phyloP scores from a whole-genome alignment of 2,797 vertebrate species.

The Alectoris magna region DNA sequence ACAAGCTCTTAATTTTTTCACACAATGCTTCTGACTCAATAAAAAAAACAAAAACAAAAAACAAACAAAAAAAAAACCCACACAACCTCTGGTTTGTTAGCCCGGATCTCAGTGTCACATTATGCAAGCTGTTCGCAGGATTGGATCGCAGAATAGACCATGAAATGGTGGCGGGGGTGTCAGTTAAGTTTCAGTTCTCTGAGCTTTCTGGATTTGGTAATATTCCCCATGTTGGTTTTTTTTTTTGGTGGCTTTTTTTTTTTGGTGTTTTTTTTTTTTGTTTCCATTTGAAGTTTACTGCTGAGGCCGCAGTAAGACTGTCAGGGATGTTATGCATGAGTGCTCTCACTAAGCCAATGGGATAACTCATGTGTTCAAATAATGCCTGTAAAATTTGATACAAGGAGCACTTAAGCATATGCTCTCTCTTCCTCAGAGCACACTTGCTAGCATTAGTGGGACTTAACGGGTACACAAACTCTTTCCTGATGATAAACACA shows the following conservation, averaged over 20 bases:
- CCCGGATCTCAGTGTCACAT: accelerated
- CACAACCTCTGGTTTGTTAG: not conserved
- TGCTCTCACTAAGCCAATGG: not conserved
- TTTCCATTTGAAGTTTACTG: not conserved
- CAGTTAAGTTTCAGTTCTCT: not conserved
- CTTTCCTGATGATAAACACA: conserved; percentile 1
- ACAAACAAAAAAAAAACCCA: not conserved
- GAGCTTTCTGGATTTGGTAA: not conserved
- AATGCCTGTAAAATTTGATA: not conserved
- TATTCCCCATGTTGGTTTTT: not conserved
- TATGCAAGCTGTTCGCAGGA: not conserved
- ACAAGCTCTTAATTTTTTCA: not conserved
- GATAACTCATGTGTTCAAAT: not conserved
- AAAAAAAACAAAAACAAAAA: not conserved
- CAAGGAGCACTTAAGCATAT: not conserved
- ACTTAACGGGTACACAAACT: not conserved
- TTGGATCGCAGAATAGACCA: not conserved
- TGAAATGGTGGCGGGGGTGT: not conserved
- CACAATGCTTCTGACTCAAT: not conserved
- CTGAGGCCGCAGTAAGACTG: not conserved
- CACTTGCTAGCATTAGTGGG: not conserved
- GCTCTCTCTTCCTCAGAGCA: not conserved
- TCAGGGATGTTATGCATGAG: not conserved
- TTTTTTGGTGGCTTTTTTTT: not conserved
- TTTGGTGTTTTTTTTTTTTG: not conserved